Evolutionary conservation across 2,888 invertebrate genomes (phyloP), one percentile per base, ranked within the genome.

Genomic region (Cerastis leucographa): DNA sequence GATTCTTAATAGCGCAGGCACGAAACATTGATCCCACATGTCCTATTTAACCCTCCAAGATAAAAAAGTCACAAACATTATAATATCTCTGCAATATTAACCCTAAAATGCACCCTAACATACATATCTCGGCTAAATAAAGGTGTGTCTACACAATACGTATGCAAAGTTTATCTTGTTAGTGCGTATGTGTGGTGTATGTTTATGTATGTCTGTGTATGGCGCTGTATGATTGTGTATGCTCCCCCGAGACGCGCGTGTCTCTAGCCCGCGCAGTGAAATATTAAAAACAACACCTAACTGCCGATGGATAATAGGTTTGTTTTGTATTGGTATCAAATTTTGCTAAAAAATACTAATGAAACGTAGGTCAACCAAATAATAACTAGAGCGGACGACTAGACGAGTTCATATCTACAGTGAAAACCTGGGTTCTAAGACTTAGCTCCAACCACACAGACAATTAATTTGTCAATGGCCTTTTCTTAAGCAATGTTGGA

Each of bases 201-300:
- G 66, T 71, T 46, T 29, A 67, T 80, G 62, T 56, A 72, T 75
- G 83, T 71, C 65, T 78, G 64, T 84, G 76, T 78, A 74, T 74
- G 79, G 69, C 44, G 12, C 72, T 81, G 88, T 88, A 89, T 92
- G 91, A 91, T 91, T 92, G 89, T 87, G 82, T 83, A 76, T 87
- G 89, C 91, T 95, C 95, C 95, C 95, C 90, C 87, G 94, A 94
- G 95, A 94, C 93, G 86, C 92, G 92, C 93, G 94, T 93, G 93
- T 88, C 91, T 88, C 76, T 71, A 76, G 87, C 77, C 80, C 61
- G 80, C 87, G 87, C 89, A 80, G 75, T 93, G 91, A 91, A 94
- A 94, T 94, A 94, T 95, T 94, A 94, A 95, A 94, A 93, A 92
- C 90, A 91, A 92, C 90, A 91, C 89, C 89, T 89, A 87, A 83